These are phyloP conservation scores for Oreamnos americanus DNA, from an alignment of 2,113 vertebrate genomes.

Conservation along the genomic window DNA sequence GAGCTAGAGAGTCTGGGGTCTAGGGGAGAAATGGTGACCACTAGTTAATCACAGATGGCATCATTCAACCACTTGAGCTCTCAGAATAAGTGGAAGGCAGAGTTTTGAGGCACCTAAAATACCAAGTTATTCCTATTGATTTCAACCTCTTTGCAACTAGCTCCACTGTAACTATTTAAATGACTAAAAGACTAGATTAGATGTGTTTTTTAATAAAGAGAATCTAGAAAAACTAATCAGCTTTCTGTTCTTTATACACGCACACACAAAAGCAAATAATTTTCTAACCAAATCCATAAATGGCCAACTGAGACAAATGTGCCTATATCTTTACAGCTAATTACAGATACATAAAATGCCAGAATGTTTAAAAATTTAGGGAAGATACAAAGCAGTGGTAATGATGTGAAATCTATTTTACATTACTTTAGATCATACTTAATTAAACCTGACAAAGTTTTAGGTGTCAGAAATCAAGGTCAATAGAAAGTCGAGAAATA, in stretches of 20 bases:
- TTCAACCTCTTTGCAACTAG: not conserved
- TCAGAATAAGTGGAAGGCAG: not conserved
- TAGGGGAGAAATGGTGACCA: not conserved
- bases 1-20: not conserved
- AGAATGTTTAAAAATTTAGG: conserved; percentile 14
- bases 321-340: not conserved
- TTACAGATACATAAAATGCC: not conserved
- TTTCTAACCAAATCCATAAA: not conserved
- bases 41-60: too few species aligned
- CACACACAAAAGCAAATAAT: not conserved
- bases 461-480: conserved; percentile 9
- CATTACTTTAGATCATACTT: not conserved
- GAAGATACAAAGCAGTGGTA: not conserved
- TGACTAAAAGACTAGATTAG: not conserved
- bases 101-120: not conserved
- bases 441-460: not conserved
- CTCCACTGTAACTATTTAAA: not conserved
- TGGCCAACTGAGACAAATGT: not conserved
- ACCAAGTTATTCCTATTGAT: not conserved
- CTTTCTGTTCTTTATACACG: not conserved
- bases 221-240: not conserved
- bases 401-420: not conserved
- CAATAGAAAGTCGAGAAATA: not conserved
- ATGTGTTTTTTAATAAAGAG: not conserved
- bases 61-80: not conserved